These are phyloP conservation scores for Gasterosteus nipponicus DNA, from an alignment of 2,113 vertebrate species.

Conservation along the genomic window DNA sequence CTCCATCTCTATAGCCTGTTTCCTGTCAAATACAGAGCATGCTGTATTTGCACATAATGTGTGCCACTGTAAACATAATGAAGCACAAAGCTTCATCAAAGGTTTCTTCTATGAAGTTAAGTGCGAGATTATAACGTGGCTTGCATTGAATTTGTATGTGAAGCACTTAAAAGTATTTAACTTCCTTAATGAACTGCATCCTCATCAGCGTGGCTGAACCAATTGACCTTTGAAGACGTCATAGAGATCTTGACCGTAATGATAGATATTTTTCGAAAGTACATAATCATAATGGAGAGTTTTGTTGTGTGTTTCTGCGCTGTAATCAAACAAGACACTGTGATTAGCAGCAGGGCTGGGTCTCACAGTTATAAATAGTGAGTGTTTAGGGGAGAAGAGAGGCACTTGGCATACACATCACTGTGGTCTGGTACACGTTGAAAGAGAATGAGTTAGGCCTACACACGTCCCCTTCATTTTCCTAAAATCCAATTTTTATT, in stretches of 20 bases:
- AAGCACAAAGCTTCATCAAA: slow-evolving; percentile 17
- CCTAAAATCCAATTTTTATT: background rate
- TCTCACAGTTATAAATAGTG: slow-evolving; percentile 23
- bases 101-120: background rate
- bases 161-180: slow-evolving; percentile 2
- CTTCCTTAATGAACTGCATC: slow-evolving; percentile 22
- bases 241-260: slow-evolving; percentile 24
- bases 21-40: background rate
- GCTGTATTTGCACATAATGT: slow-evolving; percentile 5
- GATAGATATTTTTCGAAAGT: slow-evolving; percentile 1
- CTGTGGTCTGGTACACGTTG: background rate
- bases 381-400: slow-evolving; percentile 15
- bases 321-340: slow-evolving; percentile 28
- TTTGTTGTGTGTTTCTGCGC: slow-evolving; percentile 23
- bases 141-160: slow-evolving; percentile 8
- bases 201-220: slow-evolving; percentile 1
- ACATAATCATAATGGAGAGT: slow-evolving; percentile 5
- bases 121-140: background rate
- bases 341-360: slow-evolving; percentile 41
- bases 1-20: background rate
- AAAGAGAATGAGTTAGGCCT: too few relatives aligned
- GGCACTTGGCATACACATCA: background rate
- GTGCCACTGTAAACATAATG: slow-evolving; percentile 20
- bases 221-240: slow-evolving; percentile 28
- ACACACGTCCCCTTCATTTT: background rate